Evolutionary conservation across 2,113 vertebrate genomes (phyloP), one percentile per base, ranked within the genome.

Genomic region (Turdus rufiventris): DNA sequence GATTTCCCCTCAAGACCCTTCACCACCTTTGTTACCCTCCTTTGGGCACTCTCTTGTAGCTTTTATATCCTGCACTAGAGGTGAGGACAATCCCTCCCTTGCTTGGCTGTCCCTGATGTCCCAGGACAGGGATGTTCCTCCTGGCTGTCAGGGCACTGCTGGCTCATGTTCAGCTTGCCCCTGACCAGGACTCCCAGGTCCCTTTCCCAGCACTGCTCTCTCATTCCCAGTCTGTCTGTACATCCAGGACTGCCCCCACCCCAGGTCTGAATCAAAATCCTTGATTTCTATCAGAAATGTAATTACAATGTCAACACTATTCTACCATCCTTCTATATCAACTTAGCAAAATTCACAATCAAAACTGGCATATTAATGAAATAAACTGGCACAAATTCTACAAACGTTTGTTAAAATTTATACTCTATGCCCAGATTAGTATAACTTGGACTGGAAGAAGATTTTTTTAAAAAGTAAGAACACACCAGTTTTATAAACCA

Each of bases 91-190:
- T 56, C 17, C 48, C 42, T 57, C 12, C 42, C 58, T 48, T 1
- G 8, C 9, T 29, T 0, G 0, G 24, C 36, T 60, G 28, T 2
- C 4, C 18, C 60, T 18, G 86, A 4, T 89, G 38, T 0, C 45
- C 28, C 77, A 53, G 45, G 5, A 45, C 68, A 74, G 7, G 13
- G 45, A 10, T 74, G 61, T 14, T 53, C 16, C 28, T 74, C n/a
- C 53, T 66, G 67, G 86, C 36, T 81, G 40, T 36, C 36, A 38
- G 60, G 36, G 43, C 66, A 17, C 51, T 66, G 76, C 51, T 17
- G 76, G 8, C 28, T 67, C 45, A 12, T 0, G 0, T 25, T 4
- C n/a, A 12, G 0, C 28, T 40, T 20, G 0, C 7, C 13, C 5
- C 1, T 0, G 1, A 4, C 16, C 45, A 67, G 38, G 26, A 25